phyloP scores from a whole-genome alignment of 2,888 invertebrate species.

The Limnephilus lunatus region DNA sequence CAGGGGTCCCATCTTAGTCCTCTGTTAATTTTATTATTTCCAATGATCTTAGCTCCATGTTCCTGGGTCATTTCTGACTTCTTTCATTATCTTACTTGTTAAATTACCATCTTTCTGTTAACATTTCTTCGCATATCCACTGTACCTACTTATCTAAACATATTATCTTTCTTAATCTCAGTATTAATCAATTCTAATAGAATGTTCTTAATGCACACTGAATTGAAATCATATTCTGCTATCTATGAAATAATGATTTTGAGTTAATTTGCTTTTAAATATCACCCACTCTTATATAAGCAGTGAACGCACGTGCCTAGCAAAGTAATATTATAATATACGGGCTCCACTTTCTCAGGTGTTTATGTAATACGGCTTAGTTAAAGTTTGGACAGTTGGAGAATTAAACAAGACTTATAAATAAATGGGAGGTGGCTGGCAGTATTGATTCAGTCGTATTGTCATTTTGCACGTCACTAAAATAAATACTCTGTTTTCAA shows the following conservation, averaged over 20 bases:
- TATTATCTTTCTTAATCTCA: too few species aligned
- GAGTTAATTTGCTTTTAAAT: neutral
- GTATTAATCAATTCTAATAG: neutral
- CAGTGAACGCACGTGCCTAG: neutral
- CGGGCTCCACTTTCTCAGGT: neutral
- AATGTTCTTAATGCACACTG: neutral
- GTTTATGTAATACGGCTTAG: neutral
- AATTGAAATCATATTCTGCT: neutral
- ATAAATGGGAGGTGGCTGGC: constrained; percentile 14
- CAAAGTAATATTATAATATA: neutral
- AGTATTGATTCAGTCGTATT: constrained; percentile 18
- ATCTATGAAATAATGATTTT: neutral
- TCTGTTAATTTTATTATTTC: neutral
- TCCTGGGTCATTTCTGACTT: neutral
- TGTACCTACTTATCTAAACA: neutral
- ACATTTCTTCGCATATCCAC: neutral
- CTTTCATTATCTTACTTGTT: neutral
- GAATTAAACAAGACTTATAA: constrained; percentile 3
- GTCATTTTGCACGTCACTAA: constrained; percentile 13
- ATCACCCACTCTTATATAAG: neutral
- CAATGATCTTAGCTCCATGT: neutral
- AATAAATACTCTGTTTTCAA: constrained; percentile 6
- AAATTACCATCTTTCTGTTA: neutral
- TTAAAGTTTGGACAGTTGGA: constrained; percentile 37
- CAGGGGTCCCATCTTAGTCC: neutral